phyloP scores from a whole-genome alignment of 2,113 vertebrate genomes.

The Cercopithecus mona region DNA sequence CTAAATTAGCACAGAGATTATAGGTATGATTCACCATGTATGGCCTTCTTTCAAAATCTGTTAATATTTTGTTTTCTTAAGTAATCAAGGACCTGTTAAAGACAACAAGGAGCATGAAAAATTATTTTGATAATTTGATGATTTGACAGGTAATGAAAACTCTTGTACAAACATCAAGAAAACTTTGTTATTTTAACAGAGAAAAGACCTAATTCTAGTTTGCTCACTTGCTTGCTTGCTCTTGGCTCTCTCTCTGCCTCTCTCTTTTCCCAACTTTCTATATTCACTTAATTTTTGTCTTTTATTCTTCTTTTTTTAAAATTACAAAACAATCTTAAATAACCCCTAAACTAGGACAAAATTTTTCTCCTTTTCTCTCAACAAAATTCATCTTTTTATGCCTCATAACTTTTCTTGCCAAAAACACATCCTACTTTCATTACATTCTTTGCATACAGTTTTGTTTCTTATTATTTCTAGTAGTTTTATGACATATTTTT shows the following conservation, averaged over 20 bases:
- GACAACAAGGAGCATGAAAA: neutral
- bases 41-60: neutral
- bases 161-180: neutral
- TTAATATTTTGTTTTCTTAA: neutral
- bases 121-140: neutral
- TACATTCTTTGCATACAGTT: neutral
- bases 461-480: neutral
- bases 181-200: neutral
- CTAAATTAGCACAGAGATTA: too few relatives aligned
- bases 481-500: neutral
- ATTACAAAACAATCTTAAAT: neutral
- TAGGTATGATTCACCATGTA: too few relatives aligned
- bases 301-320: neutral
- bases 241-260: too few relatives aligned
- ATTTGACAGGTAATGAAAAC: neutral
- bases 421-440: neutral
- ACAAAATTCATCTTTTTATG: neutral
- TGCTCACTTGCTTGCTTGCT: neutral
- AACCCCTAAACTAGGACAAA: neutral
- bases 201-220: neutral
- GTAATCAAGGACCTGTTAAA: neutral
- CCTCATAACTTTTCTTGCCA: neutral
- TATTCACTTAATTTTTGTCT: neutral
- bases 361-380: neutral
- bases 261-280: neutral